These are phyloP conservation scores for Drosophila persimilis DNA, from an alignment of 1,140 invertebrate genomes.

Conservation along the genomic window DNA sequence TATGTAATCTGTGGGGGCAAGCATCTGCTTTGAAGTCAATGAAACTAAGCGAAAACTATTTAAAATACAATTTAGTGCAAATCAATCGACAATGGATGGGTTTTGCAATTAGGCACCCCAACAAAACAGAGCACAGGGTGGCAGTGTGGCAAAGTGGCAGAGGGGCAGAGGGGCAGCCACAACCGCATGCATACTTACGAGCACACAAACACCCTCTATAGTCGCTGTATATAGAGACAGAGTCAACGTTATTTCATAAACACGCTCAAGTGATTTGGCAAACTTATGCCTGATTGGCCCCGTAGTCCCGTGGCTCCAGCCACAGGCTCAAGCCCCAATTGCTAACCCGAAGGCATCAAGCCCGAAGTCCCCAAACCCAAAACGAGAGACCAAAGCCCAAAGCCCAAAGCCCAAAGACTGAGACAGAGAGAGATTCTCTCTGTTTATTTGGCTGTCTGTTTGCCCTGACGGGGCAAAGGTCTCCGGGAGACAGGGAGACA, in stretches of 20 bases:
- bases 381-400: constrained; percentile 3
- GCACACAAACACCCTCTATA: constrained; percentile 13
- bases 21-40: constrained; percentile 30
- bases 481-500: constrained; percentile 8
- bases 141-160: neutral
- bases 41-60: constrained; percentile 65
- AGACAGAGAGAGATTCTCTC: constrained; percentile 4
- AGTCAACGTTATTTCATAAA: constrained; percentile 64
- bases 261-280: constrained; percentile 74
- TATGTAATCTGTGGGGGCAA: constrained; percentile 33
- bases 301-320: neutral
- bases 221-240: constrained; percentile 18
- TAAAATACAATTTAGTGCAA: constrained; percentile 75
- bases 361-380: constrained; percentile 1
- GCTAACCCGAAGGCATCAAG: constrained; percentile 7
- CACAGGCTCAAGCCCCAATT: constrained; percentile 9
- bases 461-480: constrained; percentile 44
- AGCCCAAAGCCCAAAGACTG: too few species aligned
- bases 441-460: constrained; percentile 58
- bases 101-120: constrained; percentile 71
- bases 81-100: constrained; percentile 64
- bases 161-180: neutral
- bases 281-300: constrained; percentile 36
- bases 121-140: constrained; percentile 1
- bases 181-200: too few species aligned